Percentiles rank a stretch among this genome's conserved stretches.
phyloP scores from a whole-genome alignment of 2,888 invertebrate species.

The Xanthorhoe spadicearia region DNA sequence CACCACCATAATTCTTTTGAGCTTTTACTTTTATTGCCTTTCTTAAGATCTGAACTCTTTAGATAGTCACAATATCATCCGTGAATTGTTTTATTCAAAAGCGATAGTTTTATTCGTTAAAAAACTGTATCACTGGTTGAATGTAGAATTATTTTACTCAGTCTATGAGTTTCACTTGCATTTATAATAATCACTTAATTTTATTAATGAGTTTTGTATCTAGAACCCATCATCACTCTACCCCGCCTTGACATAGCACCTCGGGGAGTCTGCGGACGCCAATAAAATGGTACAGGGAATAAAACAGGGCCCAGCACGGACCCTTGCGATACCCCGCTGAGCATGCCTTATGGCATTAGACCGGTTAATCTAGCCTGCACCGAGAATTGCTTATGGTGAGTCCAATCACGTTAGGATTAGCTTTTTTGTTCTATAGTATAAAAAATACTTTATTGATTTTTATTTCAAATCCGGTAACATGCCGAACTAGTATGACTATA shows the following conservation, averaged over 20 bases:
- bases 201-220: constrained; percentile 16
- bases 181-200: neutral
- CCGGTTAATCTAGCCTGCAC: constrained; percentile 40
- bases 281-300: constrained; percentile 49
- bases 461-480: neutral
- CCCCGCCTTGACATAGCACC: constrained; percentile 37
- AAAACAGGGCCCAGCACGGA: constrained; percentile 29
- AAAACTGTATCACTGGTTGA: too few relatives aligned
- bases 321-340: constrained; percentile 35
- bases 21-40: too few relatives aligned
- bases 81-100: too few relatives aligned
- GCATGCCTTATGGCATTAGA: constrained; percentile 36
- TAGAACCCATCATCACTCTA: constrained; percentile 9
- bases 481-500: neutral
- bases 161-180: neutral
- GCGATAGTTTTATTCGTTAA: too few relatives aligned
- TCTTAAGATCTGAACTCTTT: too few relatives aligned
- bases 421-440: constrained; percentile 16
- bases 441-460: constrained; percentile 2
- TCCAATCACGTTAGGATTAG: constrained; percentile 36
- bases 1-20: too few relatives aligned
- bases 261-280: constrained; percentile 44
- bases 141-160: too few relatives aligned
- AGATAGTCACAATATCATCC: too few relatives aligned
- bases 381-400: constrained; percentile 33